These are phyloP conservation scores for Climacteris rufus DNA, from an alignment of 2,113 vertebrate species.

Conservation along the genomic window DNA sequence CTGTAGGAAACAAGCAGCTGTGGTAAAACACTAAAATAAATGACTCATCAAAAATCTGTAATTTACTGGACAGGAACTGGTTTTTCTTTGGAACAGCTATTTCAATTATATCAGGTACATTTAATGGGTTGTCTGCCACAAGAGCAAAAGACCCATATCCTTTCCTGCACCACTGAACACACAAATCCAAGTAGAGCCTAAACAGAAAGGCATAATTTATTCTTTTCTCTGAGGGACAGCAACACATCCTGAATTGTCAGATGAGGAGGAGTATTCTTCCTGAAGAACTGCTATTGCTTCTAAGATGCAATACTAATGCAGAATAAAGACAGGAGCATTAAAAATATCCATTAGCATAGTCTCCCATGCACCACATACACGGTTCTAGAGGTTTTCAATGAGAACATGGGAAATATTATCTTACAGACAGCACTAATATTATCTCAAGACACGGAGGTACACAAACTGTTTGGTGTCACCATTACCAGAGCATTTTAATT, in stretches of 20 bases:
- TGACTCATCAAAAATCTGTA: not conserved
- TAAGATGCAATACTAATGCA: not conserved
- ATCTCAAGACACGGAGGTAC: not conserved
- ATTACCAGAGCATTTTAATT: not conserved
- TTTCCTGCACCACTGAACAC: not conserved
- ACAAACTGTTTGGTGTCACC: not conserved
- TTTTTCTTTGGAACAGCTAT: not conserved
- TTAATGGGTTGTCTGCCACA: not conserved
- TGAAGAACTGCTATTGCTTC: not conserved
- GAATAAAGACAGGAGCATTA: not conserved
- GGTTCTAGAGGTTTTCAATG: not conserved
- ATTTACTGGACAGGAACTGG: not conserved
- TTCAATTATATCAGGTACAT: not conserved
- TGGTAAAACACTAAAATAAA: not conserved
- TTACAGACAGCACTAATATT: not conserved
- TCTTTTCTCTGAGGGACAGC: not conserved
- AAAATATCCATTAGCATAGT: not conserved
- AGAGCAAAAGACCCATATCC: not conserved
- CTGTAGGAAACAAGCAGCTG: not conserved
- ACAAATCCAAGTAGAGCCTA: not conserved
- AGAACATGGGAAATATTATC: not conserved
- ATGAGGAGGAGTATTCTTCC: not conserved
- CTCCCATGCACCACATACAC: not conserved
- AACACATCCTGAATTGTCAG: not conserved
- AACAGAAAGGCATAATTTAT: not conserved